These are phyloP conservation scores for Drosophila paranaensis DNA, from an alignment of 2,888 invertebrate species.

Conservation along the genomic window DNA sequence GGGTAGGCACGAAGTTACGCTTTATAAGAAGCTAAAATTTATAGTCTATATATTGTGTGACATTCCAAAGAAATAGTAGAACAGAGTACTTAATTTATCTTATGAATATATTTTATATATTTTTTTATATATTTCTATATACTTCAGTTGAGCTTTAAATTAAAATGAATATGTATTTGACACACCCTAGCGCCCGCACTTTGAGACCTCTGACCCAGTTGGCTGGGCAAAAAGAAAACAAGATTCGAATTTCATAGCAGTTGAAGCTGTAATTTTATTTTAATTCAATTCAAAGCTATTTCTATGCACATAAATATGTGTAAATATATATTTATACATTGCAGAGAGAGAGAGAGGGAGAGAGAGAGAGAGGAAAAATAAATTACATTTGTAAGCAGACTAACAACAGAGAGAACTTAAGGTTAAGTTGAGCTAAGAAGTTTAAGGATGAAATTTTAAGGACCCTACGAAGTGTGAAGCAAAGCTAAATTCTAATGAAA, in stretches of 20 bases:
- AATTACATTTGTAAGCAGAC: background rate
- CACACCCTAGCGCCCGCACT: background rate
- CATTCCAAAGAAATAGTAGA: too few relatives aligned
- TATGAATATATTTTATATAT: too few relatives aligned
- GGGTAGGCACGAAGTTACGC: background rate
- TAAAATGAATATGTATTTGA: background rate
- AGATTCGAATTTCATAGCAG: background rate
- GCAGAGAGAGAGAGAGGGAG: background rate
- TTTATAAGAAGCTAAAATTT: too few relatives aligned
- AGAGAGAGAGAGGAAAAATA: background rate
- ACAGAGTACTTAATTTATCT: too few relatives aligned
- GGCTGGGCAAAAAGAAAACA: background rate
- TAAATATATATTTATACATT: background rate
- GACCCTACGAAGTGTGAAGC: too few relatives aligned
- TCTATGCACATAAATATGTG: constrained; percentile 5
- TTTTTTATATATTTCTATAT: too few relatives aligned
- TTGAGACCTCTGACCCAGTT: background rate
- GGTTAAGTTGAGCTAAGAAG: background rate
- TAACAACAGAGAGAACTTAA: background rate
- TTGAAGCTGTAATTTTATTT: background rate
- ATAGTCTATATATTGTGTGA: too few relatives aligned
- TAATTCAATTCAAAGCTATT: background rate
- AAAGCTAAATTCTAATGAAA: too few relatives aligned
- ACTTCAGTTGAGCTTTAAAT: too few relatives aligned
- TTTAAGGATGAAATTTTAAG: too few relatives aligned